Evolutionary conservation across 2,888 invertebrate species (phyloP).

Genomic region (Standfussiana lucernea): DNA sequence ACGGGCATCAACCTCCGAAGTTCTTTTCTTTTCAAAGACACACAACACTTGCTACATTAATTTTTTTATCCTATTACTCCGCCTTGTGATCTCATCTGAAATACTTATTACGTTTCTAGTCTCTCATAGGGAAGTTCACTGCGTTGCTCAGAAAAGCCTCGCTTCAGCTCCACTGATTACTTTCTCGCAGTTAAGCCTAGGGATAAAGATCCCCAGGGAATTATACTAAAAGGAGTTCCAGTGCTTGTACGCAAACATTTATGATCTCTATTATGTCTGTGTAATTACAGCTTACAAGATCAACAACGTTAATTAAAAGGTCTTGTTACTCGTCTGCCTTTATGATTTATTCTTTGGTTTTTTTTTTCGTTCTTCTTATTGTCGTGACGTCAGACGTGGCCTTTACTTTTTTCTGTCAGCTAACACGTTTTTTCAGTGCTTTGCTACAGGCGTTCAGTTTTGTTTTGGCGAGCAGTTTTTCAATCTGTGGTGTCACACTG

Average conservation of each 20-base stretch:
- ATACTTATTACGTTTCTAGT: conserved; percentile 11
- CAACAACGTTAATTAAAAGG: conserved; percentile 30
- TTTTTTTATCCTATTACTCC: neutral
- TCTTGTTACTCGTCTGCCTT: conserved; percentile 13
- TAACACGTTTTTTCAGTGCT: neutral
- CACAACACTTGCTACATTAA: conserved; percentile 15
- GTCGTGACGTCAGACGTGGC: no score
- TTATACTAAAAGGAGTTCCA: conserved; percentile 23
- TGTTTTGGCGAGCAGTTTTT: conserved; percentile 6
- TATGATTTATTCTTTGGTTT: conserved; percentile 7
- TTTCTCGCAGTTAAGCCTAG: conserved; percentile 26
- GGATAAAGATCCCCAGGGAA: conserved; percentile 26
- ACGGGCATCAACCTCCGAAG: no score
- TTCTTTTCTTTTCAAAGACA: conserved; percentile 4
- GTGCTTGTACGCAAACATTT: conserved; percentile 33
- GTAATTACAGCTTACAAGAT: conserved; percentile 35
- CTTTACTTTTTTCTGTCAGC: neutral
- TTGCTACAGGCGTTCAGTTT: neutral
- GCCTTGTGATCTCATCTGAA: conserved; percentile 16
- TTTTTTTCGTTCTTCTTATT: neutral
- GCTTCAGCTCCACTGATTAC: conserved; percentile 36
- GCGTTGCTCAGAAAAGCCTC: conserved; percentile 9
- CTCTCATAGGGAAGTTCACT: conserved; percentile 12
- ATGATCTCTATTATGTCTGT: conserved; percentile 33
- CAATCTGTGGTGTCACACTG: neutral